Evolutionary conservation across 2,113 vertebrate species (phyloP).

Genomic region (Paracanthobrama guichenoti): DNA sequence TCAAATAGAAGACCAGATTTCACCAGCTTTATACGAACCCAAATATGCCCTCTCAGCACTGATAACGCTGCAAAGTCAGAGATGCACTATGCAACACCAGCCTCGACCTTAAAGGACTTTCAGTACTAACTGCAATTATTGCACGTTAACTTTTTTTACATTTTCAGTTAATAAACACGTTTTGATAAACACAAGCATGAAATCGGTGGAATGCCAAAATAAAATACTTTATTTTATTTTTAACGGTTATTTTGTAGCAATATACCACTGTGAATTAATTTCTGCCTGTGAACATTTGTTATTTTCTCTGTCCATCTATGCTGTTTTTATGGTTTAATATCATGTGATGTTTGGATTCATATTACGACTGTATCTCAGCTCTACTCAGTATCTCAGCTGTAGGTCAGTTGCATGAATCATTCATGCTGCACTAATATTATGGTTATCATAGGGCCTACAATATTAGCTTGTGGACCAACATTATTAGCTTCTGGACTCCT

Average conservation of each 20-base stretch:
- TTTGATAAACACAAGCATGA: background rate
- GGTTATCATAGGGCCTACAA: background rate
- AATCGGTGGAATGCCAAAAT: background rate
- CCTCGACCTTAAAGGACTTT: conserved; percentile 8
- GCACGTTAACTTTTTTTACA: background rate
- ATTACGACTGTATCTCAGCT: background rate
- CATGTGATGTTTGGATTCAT: conserved; percentile 15
- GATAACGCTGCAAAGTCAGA: conserved; percentile 24
- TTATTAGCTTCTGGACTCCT: conserved; percentile 8
- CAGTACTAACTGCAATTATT: background rate
- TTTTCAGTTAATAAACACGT: background rate
- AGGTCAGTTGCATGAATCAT: conserved; percentile 31
- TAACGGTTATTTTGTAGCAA: background rate
- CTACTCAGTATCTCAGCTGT: background rate
- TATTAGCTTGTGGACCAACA: background rate
- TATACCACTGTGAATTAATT: background rate
- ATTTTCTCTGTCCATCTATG: background rate
- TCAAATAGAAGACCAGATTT: conserved; percentile 34
- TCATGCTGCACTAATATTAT: conserved; percentile 34
- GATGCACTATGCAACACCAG: conserved; percentile 3
- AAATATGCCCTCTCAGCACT: conserved; percentile 26
- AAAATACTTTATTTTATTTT: background rate
- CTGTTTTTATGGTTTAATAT: conserved; percentile 20
- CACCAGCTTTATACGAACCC: conserved; percentile 18
- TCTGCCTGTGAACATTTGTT: background rate